Base-by-base conservation (phyloP, 2,797 vertebrate species). In the Peromyscus aztecus region DNA sequence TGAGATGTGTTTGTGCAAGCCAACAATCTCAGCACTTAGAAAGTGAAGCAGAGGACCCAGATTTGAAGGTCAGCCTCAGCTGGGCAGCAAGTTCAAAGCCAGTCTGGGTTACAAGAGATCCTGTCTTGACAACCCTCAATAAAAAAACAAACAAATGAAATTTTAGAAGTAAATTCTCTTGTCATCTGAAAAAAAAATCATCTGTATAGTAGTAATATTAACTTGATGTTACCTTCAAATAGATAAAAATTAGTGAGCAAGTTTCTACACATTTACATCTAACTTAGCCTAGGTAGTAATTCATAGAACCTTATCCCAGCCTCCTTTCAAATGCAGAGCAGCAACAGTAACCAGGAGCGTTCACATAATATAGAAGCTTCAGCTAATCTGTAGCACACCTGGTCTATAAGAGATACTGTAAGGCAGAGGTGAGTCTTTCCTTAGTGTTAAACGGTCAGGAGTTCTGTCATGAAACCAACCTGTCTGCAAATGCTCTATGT, bases 91-190 rank as follows among this genome's bases (percentile, higher is more conserved):
- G 75, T 52, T 63, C 46, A 80, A 52, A 52, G 76, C 23, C 23
- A 90, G 59, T 17, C 43, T 49, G 34, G 59, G 52, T 37, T 65
- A 27, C 34, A 78, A 63, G 10, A 80, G 31, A 90, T 43, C 75
- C 43, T 65, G 24, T 52, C 43, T 78, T 21, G 34, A 40, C 23
- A 75, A 27, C 55, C 57, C n/a, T 40, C 69, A 57, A 16, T 29
- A 76, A 43, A 12, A 23, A 88, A 73, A 34, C 57, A 61, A 61
- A 52, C 14, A 73, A 52, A 57, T 43, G 55, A 11, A n/a, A 49
- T 37, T 94, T 97, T 67, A 87, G 75, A 96, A 73, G 93, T 17
- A 49, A 52, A 78, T 86, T 96, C 29, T 85, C 71, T 81, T 88
- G 78, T 17, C 13, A 81, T 24, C 40, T 89, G 49, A 83, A 87